Conservation (phyloP, 2,888 invertebrate genomes). For the Orchesellides sinensis region DNA sequence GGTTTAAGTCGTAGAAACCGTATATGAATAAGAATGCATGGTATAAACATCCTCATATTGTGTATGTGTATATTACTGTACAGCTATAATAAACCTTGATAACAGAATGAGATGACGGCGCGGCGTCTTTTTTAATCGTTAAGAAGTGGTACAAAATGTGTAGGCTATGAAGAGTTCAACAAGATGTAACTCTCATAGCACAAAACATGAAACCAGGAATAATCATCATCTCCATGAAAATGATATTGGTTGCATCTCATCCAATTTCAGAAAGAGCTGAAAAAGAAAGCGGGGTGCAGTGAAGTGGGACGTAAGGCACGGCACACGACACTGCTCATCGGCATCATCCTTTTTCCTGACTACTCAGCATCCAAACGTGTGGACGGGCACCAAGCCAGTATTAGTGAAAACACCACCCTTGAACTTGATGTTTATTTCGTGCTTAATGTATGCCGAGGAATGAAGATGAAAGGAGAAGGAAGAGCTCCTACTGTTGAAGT, state of each 20-base stretch:
- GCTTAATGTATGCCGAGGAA: not conserved
- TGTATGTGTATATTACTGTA: too few species aligned
- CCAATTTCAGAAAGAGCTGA: not conserved
- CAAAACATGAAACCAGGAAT: not conserved
- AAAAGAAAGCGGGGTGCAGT: too few species aligned
- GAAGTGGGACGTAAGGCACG: too few species aligned
- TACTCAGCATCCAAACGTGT: too few species aligned
- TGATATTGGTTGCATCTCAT: conserved; percentile 19
- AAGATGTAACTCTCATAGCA: not conserved
- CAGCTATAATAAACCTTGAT: not conserved
- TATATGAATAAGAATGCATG: not conserved
- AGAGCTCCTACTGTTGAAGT: not conserved
- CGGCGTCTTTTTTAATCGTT: not conserved
- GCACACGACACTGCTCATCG: too few species aligned
- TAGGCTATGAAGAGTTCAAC: not conserved
- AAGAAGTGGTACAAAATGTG: not conserved
- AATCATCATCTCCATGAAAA: not conserved
- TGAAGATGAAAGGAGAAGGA: not conserved
- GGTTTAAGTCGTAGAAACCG: not conserved
- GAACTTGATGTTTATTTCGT: conserved; percentile 43
- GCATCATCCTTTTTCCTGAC: too few species aligned
- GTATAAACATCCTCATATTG: not conserved
- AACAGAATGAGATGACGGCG: not conserved
- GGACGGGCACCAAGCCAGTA: too few species aligned
- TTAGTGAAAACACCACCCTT: conserved; percentile 50